Evolutionary conservation across 2,888 invertebrate genomes (phyloP).

Genomic region (Tineola bisselliella): DNA sequence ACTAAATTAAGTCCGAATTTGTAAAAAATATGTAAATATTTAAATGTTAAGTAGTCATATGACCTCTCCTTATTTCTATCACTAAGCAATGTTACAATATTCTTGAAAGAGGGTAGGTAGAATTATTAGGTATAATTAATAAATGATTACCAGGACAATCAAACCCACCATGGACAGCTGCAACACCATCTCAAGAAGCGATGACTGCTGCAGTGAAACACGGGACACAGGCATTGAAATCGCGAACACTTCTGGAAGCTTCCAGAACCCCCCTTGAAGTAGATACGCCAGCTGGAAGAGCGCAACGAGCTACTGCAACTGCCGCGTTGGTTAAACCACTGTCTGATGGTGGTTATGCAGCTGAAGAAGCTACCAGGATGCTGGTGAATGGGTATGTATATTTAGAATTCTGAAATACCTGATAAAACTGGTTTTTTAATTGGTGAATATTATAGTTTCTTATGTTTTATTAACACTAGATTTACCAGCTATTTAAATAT

Average conservation of each 20-base stretch:
- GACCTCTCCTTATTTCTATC: no score
- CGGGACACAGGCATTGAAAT: conserved; percentile 67
- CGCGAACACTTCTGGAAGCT: conserved; percentile 66
- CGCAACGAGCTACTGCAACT: conserved; percentile 76
- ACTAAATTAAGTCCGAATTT: no score
- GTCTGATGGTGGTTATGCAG: conserved; percentile 73
- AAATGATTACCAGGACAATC: conserved; percentile 30
- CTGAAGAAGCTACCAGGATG: conserved; percentile 73
- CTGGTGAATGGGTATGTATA: conserved; percentile 61
- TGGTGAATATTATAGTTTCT: no score
- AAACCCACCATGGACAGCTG: conserved; percentile 29
- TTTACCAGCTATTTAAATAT: no score
- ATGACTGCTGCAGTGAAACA: conserved; percentile 58
- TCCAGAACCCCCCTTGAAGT: conserved; percentile 45
- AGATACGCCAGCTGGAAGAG: conserved; percentile 73
- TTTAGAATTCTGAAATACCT: no score
- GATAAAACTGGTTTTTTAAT: no score
- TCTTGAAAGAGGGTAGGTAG: no score
- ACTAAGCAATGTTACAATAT: no score
- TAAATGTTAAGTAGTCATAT: no score
- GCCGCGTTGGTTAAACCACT: conserved; percentile 68
- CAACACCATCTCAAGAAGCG: conserved; percentile 36
- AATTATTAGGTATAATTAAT: no score
- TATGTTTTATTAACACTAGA: no score
- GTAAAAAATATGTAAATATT: no score